Evolutionary conservation across 2,888 invertebrate genomes (phyloP).

Genomic region (Ephialtes manifestator): DNA sequence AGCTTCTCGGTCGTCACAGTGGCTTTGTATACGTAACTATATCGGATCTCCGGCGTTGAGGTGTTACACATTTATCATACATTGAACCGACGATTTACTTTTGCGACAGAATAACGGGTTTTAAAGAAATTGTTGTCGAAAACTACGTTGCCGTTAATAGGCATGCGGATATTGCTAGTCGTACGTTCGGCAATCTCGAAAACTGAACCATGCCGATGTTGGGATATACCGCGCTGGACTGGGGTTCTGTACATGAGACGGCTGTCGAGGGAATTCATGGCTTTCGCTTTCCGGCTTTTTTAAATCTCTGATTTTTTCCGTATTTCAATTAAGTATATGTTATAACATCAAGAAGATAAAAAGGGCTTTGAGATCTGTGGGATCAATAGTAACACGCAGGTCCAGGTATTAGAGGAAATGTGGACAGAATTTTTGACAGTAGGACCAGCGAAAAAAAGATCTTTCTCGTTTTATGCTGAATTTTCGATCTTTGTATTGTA

Average conservation of each 20-base stretch:
- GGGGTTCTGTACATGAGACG: background rate
- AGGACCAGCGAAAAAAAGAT: background rate
- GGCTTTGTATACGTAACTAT: too few relatives aligned
- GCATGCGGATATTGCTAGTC: too few relatives aligned
- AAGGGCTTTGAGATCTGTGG: background rate
- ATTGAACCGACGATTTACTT: background rate
- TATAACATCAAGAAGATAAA: background rate
- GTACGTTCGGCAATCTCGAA: background rate
- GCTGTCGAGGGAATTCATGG: background rate
- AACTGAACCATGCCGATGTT: background rate
- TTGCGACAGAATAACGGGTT: background rate
- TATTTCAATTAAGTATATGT: background rate
- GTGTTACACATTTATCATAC: background rate
- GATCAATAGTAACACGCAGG: background rate
- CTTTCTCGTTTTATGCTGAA: constrained; percentile 2
- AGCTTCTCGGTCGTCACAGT: too few relatives aligned
- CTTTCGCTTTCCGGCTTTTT: constrained; percentile 7
- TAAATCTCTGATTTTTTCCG: background rate
- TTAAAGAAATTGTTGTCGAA: background rate
- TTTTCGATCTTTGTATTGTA: constrained; percentile 8
- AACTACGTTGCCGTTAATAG: background rate
- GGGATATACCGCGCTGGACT: background rate
- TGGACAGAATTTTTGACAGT: background rate
- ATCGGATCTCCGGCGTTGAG: too few relatives aligned
- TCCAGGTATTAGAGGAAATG: background rate